Conservation (phyloP, 23 tunicate species). For the Phallusia fumigata region DNA sequence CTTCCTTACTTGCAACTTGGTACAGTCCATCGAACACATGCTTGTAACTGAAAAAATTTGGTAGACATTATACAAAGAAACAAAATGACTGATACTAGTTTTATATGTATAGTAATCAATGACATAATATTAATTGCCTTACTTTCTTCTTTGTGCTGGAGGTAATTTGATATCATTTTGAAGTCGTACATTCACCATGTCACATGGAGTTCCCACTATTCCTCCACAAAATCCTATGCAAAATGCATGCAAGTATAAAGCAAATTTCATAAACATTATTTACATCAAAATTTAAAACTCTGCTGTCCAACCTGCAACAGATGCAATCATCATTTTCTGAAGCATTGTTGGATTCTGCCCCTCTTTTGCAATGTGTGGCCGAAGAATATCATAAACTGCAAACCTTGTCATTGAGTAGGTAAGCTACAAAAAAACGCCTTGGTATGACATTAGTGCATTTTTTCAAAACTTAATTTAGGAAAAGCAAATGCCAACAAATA, state of each 20-base stretch:
- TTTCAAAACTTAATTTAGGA: too few relatives aligned
- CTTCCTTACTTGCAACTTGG: slow-evolving; percentile 73
- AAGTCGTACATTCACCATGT: slow-evolving; percentile 81
- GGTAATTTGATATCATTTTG: slow-evolving; percentile 92
- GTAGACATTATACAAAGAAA: neutral
- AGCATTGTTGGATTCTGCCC: slow-evolving; percentile 58
- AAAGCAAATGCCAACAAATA: too few relatives aligned
- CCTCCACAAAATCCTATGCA: slow-evolving; percentile 78
- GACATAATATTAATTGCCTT: neutral
- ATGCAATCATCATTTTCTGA: slow-evolving; percentile 85
- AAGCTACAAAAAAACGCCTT: too few relatives aligned
- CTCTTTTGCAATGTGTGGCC: slow-evolving; percentile 37
- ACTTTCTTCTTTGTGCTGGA: slow-evolving; percentile 64
- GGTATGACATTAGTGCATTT: too few relatives aligned
- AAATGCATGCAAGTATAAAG: too few relatives aligned
- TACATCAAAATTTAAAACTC: too few relatives aligned
- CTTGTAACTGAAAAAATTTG: slow-evolving; percentile 50
- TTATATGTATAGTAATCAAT: too few relatives aligned
- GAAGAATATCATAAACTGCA: slow-evolving; percentile 74
- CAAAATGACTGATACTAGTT: neutral
- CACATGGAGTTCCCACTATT: slow-evolving; percentile 95
- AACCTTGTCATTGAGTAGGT: slow-evolving; percentile 85
- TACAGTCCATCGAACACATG: slow-evolving; percentile 92
- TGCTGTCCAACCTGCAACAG: slow-evolving; percentile 43
- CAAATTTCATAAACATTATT: too few relatives aligned